Conservation (phyloP, 2,113 vertebrate species). For the Muntiacus reevesi region DNA sequence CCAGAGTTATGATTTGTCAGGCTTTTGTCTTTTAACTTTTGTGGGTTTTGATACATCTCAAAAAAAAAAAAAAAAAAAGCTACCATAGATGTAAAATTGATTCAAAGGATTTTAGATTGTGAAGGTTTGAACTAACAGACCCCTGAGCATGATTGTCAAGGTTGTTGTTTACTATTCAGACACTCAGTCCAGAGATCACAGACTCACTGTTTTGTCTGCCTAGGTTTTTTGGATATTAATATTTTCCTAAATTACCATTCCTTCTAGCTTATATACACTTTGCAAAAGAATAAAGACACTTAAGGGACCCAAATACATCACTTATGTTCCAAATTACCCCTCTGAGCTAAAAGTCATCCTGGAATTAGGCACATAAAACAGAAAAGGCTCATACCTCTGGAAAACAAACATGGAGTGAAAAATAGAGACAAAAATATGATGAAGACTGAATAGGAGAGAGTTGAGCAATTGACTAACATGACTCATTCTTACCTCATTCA, state of each 20-base stretch:
- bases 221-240: neutral
- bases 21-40: neutral
- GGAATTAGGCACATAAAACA: neutral
- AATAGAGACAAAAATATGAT: conserved; percentile 39
- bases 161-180: neutral
- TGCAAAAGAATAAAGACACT: neutral
- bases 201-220: neutral
- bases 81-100: neutral
- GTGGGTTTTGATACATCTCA: neutral
- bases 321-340: neutral
- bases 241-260: neutral
- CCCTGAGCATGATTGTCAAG: neutral
- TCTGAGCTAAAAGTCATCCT: neutral
- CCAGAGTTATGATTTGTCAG: neutral
- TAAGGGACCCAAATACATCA: neutral
- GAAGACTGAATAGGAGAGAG: neutral
- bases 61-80: neutral
- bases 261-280: neutral
- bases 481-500: conserved; percentile 53
- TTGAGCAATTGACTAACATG: conserved; percentile 47
- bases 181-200: neutral
- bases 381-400: conserved; percentile 5
- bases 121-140: neutral
- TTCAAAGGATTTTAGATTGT: neutral
- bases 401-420: conserved; percentile 18